A percentile compares a stretch with the other conserved stretches of the same genome.
Evolutionary conservation across 2,888 invertebrate genomes (phyloP).

Genomic region (Pecten maximus): DNA sequence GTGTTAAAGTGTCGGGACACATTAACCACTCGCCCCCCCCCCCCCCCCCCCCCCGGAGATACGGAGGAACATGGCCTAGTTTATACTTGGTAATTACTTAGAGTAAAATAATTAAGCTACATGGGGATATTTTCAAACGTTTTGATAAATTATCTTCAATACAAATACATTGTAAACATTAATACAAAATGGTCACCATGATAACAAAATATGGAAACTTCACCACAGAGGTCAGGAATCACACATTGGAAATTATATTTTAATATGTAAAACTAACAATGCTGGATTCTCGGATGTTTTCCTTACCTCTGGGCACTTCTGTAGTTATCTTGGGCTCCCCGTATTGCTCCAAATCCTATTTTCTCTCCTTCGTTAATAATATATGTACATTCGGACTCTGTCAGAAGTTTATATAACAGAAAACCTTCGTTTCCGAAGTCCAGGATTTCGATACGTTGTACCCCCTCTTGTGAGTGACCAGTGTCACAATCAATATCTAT

Average conservation of each 20-base stretch:
- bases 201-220: not conserved
- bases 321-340: conserved; percentile 67
- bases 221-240: not conserved
- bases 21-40: too few species aligned
- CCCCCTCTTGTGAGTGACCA: not conserved
- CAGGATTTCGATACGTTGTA: conserved; percentile 63
- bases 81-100: too few species aligned
- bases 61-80: too few species aligned
- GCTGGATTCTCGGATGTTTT: not conserved
- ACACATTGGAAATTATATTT: not conserved
- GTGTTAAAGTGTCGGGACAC: too few species aligned
- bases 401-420: conserved; percentile 68
- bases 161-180: too few species aligned
- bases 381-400: conserved; percentile 66
- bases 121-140: too few species aligned
- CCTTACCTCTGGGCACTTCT: conserved; percentile 70
- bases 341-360: conserved; percentile 70
- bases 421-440: conserved; percentile 78
- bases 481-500: conserved; percentile 10
- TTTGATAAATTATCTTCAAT: too few species aligned
- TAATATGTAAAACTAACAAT: not conserved
- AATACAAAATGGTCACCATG: not conserved
- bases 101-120: too few species aligned
- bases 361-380: conserved; percentile 71
- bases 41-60: too few species aligned